Conservation (phyloP, 2,113 vertebrate species). For the Eira barbara region DNA sequence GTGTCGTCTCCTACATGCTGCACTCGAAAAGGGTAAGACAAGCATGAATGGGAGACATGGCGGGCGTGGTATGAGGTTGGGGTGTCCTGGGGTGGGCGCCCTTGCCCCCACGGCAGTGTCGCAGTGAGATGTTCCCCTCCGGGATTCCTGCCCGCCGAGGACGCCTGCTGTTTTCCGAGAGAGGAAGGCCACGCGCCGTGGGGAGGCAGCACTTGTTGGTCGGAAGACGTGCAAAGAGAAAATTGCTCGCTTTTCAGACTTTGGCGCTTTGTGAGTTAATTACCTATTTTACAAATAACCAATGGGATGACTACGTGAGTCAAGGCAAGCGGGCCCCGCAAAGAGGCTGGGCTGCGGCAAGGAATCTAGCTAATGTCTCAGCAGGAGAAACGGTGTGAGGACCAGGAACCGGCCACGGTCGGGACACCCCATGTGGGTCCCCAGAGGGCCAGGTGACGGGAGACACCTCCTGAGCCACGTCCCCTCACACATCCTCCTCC, state of each 20-base stretch:
- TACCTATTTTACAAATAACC: background rate
- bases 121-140: accelerated
- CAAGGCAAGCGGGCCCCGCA: background rate
- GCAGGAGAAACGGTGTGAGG: background rate
- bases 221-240: background rate
- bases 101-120: accelerated
- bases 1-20: background rate
- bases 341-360: accelerated
- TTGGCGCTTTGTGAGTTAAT: background rate
- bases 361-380: accelerated
- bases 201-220: background rate
- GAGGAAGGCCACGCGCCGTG: accelerated
- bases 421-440: accelerated
- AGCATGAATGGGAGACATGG: background rate
- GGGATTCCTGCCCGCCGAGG: accelerated
- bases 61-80: background rate
- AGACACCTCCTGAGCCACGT: too few relatives aligned
- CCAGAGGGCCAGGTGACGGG: accelerated
- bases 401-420: too few relatives aligned
- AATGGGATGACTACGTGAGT: background rate
- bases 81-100: accelerated
- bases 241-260: background rate
- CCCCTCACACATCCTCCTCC: accelerated
- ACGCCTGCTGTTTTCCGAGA: background rate
- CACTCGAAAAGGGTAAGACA: too few relatives aligned